These are phyloP conservation scores for Phalera bucephala DNA, from an alignment of 2,888 invertebrate genomes.

Conservation along the genomic window DNA sequence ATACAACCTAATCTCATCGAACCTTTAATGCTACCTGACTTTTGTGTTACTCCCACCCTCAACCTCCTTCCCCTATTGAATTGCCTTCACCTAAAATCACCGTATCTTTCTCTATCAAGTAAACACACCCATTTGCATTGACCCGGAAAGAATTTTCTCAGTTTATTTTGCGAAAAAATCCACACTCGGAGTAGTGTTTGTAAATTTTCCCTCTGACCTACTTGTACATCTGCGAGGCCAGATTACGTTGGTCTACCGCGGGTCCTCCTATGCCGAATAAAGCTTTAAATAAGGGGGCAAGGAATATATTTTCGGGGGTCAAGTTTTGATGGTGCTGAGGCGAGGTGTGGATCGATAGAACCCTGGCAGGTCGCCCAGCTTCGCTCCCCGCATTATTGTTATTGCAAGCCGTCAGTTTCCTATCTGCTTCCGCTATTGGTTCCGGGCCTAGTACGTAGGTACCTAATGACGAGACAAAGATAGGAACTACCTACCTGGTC, in stretches of 20 bases:
- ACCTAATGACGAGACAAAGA: conserved; percentile 62
- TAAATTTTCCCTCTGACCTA: conserved; percentile 82
- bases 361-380: conserved; percentile 81
- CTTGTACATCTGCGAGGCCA: conserved; percentile 71
- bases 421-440: conserved; percentile 72
- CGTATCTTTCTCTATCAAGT: conserved; percentile 49
- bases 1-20: conserved; percentile 4
- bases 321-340: conserved; percentile 55
- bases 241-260: conserved; percentile 49
- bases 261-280: conserved; percentile 41
- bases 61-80: conserved; percentile 28
- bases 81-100: conserved; percentile 31
- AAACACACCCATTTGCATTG: conserved; percentile 71
- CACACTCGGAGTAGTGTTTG: conserved; percentile 75
- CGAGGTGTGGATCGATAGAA: conserved; percentile 72
- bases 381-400: conserved; percentile 79
- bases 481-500: conserved; percentile 43
- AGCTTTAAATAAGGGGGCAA: conserved; percentile 46
- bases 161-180: conserved; percentile 71
- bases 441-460: conserved; percentile 70
- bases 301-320: conserved; percentile 64
- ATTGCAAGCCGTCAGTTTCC: conserved; percentile 75
- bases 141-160: conserved; percentile 67
- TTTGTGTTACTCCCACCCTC: conserved; percentile 19
- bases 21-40: conserved; percentile 6